Percentiles rank a stretch among this genome's conserved stretches.
Evolutionary conservation across 2,113 vertebrate genomes (phyloP).

Genomic region (Panthera tigris): DNA sequence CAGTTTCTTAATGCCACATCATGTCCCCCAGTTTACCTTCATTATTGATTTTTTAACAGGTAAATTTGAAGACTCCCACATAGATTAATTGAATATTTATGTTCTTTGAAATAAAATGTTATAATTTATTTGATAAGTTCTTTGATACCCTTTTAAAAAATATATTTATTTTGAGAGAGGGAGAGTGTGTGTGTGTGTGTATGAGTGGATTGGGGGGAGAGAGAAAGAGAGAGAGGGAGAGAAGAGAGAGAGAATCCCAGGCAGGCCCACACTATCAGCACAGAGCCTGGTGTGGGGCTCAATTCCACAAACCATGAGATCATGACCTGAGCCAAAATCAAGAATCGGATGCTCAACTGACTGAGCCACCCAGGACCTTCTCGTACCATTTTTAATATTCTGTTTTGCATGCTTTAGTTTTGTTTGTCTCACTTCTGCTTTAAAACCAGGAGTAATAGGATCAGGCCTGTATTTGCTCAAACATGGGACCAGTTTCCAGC

Average conservation of each 20-base stretch:
- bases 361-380: too few relatives aligned
- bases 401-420: not conserved
- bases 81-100: slow-evolving; percentile 12
- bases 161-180: too few relatives aligned
- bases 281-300: too few relatives aligned
- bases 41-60: not conserved
- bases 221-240: too few relatives aligned
- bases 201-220: too few relatives aligned
- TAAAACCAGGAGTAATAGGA: not conserved
- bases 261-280: too few relatives aligned
- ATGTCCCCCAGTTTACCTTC: not conserved
- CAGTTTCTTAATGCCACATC: not conserved
- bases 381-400: not conserved
- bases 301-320: too few relatives aligned
- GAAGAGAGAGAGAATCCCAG: too few relatives aligned
- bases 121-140: not conserved
- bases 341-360: too few relatives aligned
- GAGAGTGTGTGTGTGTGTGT: too few relatives aligned
- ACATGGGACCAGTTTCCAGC: not conserved
- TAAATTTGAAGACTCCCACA: not conserved
- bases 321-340: too few relatives aligned
- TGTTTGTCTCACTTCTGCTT: not conserved
- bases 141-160: not conserved
- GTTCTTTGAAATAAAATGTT: slow-evolving; percentile 21
- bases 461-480: not conserved